Evolutionary conservation across 2,113 vertebrate species (phyloP).

Genomic region (Gallinago undulata): DNA sequence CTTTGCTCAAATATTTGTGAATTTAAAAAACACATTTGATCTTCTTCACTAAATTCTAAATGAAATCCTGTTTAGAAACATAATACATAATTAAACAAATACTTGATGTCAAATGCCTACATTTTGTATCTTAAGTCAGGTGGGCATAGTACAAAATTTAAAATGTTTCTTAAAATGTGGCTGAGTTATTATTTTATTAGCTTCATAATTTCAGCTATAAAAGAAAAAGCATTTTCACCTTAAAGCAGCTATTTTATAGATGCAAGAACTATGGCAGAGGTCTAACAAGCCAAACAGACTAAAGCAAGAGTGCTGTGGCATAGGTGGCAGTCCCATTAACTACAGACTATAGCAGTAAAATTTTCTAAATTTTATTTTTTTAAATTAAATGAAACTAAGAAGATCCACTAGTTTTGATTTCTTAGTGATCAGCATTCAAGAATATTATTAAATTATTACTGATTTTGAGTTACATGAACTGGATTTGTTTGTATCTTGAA

Average conservation of each 20-base stretch:
- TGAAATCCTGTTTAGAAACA: neutral
- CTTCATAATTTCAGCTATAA: neutral
- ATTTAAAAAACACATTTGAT: neutral
- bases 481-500: neutral
- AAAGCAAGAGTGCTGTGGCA: neutral
- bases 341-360: neutral
- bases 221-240: constrained; percentile 4
- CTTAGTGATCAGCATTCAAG: constrained; percentile 16
- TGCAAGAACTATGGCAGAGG: neutral
- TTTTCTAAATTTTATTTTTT: neutral
- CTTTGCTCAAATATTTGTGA: neutral
- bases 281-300: neutral
- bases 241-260: neutral
- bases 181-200: neutral
- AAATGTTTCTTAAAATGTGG: neutral
- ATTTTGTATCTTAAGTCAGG: neutral
- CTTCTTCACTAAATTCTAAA: neutral
- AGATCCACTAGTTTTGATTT: constrained; percentile 35
- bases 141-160: neutral
- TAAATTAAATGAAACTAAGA: neutral
- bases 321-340: neutral
- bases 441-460: neutral
- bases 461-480: neutral
- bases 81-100: neutral
- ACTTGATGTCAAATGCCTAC: neutral